phyloP scores from a whole-genome alignment of 2,888 invertebrate species.

The Dynastes maya region DNA sequence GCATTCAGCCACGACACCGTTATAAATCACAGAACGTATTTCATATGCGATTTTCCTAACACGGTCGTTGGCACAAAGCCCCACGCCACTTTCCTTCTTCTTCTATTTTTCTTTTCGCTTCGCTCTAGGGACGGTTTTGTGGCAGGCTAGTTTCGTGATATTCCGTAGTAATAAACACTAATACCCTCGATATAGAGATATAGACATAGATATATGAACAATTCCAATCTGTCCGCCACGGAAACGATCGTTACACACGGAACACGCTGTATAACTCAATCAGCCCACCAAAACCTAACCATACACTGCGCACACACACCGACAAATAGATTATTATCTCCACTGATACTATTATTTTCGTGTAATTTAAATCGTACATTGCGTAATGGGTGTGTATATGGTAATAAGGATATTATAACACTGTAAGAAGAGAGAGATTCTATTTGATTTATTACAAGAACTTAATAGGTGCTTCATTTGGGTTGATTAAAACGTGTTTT shows the following conservation, averaged over 20 bases:
- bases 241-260: constrained; percentile 65
- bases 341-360: constrained; percentile 65
- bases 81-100: constrained; percentile 1
- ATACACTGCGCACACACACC: constrained; percentile 21
- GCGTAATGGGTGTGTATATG: constrained; percentile 63
- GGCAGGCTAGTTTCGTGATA: constrained; percentile 34
- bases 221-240: constrained; percentile 58
- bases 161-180: constrained; percentile 38
- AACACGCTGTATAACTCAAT: constrained; percentile 65
- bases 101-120: constrained; percentile 6
- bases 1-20: constrained; percentile 23
- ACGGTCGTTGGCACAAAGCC: constrained; percentile 19
- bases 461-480: constrained; percentile 62
- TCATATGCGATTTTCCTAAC: constrained; percentile 36
- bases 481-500: constrained; percentile 61
- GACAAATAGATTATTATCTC: constrained; percentile 60
- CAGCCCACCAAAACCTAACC: constrained; percentile 56
- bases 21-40: constrained; percentile 24
- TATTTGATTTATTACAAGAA: constrained; percentile 62
- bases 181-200: constrained; percentile 55
- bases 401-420: constrained; percentile 64
- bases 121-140: neutral
- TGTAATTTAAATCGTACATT: constrained; percentile 65
- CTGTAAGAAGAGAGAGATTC: constrained; percentile 56
- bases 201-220: constrained; percentile 60